A percentile compares a stretch with the other conserved stretches of the same genome.
Conservation (phyloP, 2,113 vertebrate species). For the Pogona vitticeps region DNA sequence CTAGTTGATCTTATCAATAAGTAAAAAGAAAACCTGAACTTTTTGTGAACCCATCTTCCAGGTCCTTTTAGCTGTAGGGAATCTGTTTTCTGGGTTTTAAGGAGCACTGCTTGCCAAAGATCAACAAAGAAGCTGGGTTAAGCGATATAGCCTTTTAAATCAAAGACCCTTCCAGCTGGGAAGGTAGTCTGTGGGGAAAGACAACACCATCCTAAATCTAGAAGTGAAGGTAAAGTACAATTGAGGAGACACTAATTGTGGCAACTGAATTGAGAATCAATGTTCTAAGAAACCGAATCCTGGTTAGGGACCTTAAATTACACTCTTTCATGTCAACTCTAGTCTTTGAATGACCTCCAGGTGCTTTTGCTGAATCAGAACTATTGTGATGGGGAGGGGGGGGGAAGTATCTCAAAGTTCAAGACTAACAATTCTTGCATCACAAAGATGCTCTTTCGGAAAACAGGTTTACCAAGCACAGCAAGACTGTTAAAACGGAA, state of each 20-base stretch:
- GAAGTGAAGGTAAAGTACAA: not conserved
- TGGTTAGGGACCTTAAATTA: slow-evolving; percentile 2
- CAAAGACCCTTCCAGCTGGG: not conserved
- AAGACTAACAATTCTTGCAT: not conserved
- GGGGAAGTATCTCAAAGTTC: too few relatives aligned
- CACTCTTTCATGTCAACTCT: not conserved
- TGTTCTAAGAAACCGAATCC: slow-evolving; percentile 2
- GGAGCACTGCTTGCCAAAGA: not conserved
- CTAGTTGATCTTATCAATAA: not conserved
- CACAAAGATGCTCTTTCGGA: not conserved
- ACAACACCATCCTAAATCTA: not conserved
- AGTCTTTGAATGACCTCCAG: slow-evolving; percentile 1
- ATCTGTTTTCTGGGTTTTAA: not conserved
- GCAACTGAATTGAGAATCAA: slow-evolving; percentile 21
- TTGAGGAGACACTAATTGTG: not conserved
- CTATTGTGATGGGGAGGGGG: not conserved
- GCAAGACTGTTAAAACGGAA: not conserved
- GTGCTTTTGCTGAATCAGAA: not conserved
- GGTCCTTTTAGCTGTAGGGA: not conserved
- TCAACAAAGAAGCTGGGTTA: not conserved
- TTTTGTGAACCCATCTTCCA: not conserved
- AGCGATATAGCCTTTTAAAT: not conserved
- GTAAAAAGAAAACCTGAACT: slow-evolving; percentile 15
- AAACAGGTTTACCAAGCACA: not conserved
- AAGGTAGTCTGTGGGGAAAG: not conserved